Conservation (phyloP, 2,113 vertebrate genomes). For the Hiodon tergisus region DNA sequence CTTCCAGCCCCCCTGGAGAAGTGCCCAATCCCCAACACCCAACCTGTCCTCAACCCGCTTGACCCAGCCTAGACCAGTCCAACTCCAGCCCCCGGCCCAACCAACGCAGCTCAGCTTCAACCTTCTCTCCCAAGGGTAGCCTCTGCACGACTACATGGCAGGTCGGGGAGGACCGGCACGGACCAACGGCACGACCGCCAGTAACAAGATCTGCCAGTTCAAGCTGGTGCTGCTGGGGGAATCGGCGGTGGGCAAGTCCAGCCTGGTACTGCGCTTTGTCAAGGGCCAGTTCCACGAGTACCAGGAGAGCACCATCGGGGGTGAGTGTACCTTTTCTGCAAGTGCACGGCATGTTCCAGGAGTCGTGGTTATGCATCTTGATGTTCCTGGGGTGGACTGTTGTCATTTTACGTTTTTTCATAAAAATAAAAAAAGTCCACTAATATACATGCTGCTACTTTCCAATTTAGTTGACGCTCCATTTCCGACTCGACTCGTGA, state of each 20-base stretch:
- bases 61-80: background rate
- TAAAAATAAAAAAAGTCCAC: no score
- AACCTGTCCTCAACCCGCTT: background rate
- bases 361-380: background rate
- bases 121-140: slow-evolving; percentile 25
- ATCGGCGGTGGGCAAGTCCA: slow-evolving; percentile 73
- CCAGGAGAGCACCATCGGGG: slow-evolving; percentile 86
- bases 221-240: slow-evolving; percentile 76
- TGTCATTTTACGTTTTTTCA: no score
- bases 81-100: background rate
- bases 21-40: background rate
- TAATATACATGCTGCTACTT: no score
- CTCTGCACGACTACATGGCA: slow-evolving; percentile 65
- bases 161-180: slow-evolving; percentile 77
- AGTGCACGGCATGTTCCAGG: background rate
- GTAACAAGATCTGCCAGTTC: slow-evolving; percentile 81
- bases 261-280: slow-evolving; percentile 77
- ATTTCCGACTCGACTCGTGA: no score
- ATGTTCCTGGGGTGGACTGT: background rate
- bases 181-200: slow-evolving; percentile 66
- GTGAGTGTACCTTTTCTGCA: slow-evolving; percentile 47
- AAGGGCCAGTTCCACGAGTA: slow-evolving; percentile 84
- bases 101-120: slow-evolving; percentile 1
- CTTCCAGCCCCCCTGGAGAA: slow-evolving; percentile 2
- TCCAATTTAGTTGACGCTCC: no score